Base-by-base conservation (phyloP, 30 jellyfish, hydroid and myxozoan species). In the Phacellophora camtschatica region DNA sequence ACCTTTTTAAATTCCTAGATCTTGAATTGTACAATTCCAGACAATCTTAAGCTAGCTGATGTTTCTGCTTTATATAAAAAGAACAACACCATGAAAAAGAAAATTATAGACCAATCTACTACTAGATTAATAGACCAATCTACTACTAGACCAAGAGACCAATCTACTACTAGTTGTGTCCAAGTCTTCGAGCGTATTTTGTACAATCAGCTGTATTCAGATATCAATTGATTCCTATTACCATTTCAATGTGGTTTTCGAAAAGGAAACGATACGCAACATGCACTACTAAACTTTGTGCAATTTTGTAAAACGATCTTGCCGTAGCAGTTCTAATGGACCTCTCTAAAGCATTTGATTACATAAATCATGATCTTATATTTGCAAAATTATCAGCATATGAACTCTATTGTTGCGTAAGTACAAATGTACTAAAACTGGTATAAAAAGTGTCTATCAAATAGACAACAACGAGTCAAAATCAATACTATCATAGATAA, bases 71-170 rank as follows among this genome's bases (percentile, higher is more conserved):
- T 24, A 41, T 58, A n/a, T n/a, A n/a, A n/a, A n/a, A n/a, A n/a
- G n/a, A n/a, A n/a, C n/a, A n/a, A n/a, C n/a, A n/a, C n/a, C 19
- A 7, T 66, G 80, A 33, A 66, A 66, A 66, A 66, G 35, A 66
- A 22, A 66, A 33, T 66, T 66, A 66, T 66, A n/a, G 80, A 66
- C 71, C 70, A 66, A 9, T 66, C 31, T 13, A n/a, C n/a, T n/a
- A n/a, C n/a, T n/a, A n/a, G n/a, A n/a, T n/a, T n/a, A n/a, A n/a
- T n/a, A n/a, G n/a, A n/a, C n/a, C n/a, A n/a, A n/a, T n/a, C n/a
- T n/a, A n/a, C n/a, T n/a, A n/a, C n/a, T n/a, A n/a, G n/a, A n/a
- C n/a, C n/a, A n/a, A n/a, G n/a, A n/a, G n/a, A n/a, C n/a, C n/a
- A n/a, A 66, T 41, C 80, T 66, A 19, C 71, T 66, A 13, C 80